phyloP scores from a whole-genome alignment of 2,113 vertebrate genomes.

The Megaceryle torquata region DNA sequence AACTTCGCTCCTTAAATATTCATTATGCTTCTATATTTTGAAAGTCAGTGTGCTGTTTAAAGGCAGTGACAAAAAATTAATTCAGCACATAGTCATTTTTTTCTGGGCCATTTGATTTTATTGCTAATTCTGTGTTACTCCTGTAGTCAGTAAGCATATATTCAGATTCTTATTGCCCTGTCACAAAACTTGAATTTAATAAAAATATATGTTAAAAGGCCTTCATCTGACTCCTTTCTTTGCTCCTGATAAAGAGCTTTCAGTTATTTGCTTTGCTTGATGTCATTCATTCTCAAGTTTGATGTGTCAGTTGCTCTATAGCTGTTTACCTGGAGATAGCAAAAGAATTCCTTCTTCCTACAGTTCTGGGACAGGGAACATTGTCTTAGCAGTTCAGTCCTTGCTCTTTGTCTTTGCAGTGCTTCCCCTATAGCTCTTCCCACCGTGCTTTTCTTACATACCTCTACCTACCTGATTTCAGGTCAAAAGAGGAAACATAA shows the following conservation, averaged over 20 bases:
- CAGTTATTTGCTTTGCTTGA: neutral
- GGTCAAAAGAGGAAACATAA: neutral
- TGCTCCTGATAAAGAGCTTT: neutral
- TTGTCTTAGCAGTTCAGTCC: neutral
- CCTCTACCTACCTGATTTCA: neutral
- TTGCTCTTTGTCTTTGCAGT: neutral
- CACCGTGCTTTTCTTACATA: neutral
- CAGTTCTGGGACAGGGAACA: neutral
- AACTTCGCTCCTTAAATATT: slow-evolving; percentile 25
- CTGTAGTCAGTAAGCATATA: neutral
- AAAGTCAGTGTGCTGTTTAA: neutral
- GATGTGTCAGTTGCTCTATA: neutral
- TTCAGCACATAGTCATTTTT: neutral
- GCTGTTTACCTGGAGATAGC: neutral
- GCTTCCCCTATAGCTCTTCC: neutral
- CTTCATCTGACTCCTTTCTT: neutral
- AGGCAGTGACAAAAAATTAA: neutral
- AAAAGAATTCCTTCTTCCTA: neutral
- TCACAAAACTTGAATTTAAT: neutral
- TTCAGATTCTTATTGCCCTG: neutral
- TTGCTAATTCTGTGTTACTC: neutral
- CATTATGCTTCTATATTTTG: neutral
- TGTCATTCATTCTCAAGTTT: neutral
- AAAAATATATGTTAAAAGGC: neutral
- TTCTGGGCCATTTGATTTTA: neutral